Conservation (phyloP, 2,113 vertebrate genomes). For the Burhinus bistriatus region DNA sequence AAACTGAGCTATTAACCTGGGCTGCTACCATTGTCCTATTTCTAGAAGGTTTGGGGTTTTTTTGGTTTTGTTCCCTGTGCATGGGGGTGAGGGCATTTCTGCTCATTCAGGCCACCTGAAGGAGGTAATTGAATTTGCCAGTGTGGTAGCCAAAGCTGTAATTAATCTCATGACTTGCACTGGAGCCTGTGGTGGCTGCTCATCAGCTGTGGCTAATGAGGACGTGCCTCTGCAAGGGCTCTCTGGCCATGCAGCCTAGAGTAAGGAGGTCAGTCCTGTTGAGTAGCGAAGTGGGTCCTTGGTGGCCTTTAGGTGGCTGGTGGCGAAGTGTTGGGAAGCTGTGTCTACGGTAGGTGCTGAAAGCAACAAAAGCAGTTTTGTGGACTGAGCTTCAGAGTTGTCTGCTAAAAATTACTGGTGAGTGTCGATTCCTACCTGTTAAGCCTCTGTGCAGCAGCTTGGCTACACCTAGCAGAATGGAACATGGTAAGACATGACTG, state of each 20-base stretch:
- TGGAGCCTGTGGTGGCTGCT: not conserved
- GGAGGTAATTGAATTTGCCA: not conserved
- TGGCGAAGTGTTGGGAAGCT: not conserved
- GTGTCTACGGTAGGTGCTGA: not conserved
- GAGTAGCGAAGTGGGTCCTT: not conserved
- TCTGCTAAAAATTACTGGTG: not conserved
- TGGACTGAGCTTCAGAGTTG: not conserved
- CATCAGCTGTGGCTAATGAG: not conserved
- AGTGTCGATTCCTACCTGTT: not conserved
- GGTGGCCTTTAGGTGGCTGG: fast-evolving
- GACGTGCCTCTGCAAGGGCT: not conserved
- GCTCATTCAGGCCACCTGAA: not conserved
- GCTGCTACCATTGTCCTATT: not conserved
- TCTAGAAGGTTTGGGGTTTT: not conserved
- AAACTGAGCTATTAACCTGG: not conserved
- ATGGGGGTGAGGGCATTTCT: not conserved
- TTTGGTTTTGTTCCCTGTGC: not conserved
- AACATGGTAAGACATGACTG: not conserved
- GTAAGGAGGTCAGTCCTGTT: not conserved
- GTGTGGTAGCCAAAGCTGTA: not conserved
- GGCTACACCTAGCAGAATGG: not conserved
- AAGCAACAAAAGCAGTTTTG: not conserved
- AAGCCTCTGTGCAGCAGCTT: not conserved
- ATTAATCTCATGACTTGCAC: not conserved
- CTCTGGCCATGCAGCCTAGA: fast-evolving